Evolutionary conservation across 2,797 vertebrate species (phyloP).

Genomic region (Lepus townsendii): DNA sequence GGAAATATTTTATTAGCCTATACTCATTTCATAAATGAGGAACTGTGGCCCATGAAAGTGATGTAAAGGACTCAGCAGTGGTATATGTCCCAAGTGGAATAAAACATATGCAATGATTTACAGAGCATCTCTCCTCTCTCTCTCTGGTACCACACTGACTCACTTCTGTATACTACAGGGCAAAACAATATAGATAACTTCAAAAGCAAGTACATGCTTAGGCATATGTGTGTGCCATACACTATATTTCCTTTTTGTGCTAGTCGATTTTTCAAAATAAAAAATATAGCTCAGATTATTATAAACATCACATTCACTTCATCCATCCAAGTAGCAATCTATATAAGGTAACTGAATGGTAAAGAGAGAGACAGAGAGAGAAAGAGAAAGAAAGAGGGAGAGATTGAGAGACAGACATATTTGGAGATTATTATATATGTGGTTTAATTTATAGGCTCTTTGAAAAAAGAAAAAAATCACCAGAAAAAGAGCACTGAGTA

Average conservation of each 20-base stretch:
- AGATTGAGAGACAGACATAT: not conserved
- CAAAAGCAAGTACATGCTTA: not conserved
- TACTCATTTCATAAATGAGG: not conserved
- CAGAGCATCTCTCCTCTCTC: not conserved
- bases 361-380: not conserved
- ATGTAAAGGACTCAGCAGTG: not conserved
- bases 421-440: not conserved
- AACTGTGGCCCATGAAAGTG: not conserved
- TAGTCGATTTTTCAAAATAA: slow-evolving; percentile 23
- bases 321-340: not conserved
- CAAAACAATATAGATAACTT: not conserved
- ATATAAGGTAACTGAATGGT: not conserved
- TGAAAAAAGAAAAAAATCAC: not conserved
- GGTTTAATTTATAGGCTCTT: not conserved
- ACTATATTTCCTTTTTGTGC: not conserved
- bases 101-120: too few species aligned
- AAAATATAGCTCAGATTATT: not conserved
- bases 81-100: not conserved
- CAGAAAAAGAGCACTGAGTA: not conserved
- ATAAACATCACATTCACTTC: slow-evolving; percentile 11
- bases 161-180: not conserved
- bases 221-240: not conserved
- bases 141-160: not conserved
- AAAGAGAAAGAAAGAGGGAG: not conserved
- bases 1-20: not conserved